Evolutionary conservation across 1,140 invertebrate species (phyloP).

Genomic region (Tetranychus urticae): DNA sequence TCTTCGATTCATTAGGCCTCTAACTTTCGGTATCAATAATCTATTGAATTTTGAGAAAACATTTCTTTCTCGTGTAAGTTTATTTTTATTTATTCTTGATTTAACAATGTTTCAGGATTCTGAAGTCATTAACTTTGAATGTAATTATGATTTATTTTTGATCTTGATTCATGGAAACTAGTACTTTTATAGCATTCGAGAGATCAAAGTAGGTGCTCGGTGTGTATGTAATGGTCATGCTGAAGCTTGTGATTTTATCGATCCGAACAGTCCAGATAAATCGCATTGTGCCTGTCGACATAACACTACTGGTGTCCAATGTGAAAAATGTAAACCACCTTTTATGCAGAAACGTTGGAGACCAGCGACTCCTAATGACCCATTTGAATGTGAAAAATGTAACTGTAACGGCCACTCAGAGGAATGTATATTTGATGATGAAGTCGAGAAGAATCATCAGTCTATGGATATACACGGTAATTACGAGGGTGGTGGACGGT

Average conservation of each 20-base stretch:
- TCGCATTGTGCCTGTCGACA: slow-evolving; percentile 80
- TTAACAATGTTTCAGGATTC: no score
- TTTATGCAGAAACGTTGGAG: slow-evolving; percentile 84
- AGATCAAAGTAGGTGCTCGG: slow-evolving; percentile 88
- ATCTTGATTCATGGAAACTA: slow-evolving; percentile 20
- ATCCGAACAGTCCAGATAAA: slow-evolving; percentile 47
- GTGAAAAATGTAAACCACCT: slow-evolving; percentile 69
- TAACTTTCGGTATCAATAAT: slow-evolving; percentile 65
- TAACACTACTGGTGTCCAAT: slow-evolving; percentile 85
- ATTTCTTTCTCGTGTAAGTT: slow-evolving; percentile 67
- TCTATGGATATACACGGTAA: slow-evolving; percentile 77
- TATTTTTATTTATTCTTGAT: slow-evolving; percentile 5
- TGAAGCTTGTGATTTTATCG: slow-evolving; percentile 60
- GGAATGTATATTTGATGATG: slow-evolving; percentile 69
- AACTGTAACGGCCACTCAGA: slow-evolving; percentile 85
- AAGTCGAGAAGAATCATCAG: slow-evolving; percentile 43
- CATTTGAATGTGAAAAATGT: slow-evolving; percentile 76
- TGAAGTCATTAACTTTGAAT: no score
- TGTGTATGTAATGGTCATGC: slow-evolving; percentile 99
- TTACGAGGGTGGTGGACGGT: slow-evolving; percentile 76
- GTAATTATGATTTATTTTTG: slow-evolving; percentile 11
- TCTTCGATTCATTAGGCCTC: slow-evolving; percentile 64
- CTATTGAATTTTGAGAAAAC: slow-evolving; percentile 49
- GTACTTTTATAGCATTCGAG: slow-evolving; percentile 99
- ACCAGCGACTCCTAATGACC: slow-evolving; percentile 41